phyloP scores from a whole-genome alignment of 2,113 vertebrate genomes.

The Sebastes schlegelii region DNA sequence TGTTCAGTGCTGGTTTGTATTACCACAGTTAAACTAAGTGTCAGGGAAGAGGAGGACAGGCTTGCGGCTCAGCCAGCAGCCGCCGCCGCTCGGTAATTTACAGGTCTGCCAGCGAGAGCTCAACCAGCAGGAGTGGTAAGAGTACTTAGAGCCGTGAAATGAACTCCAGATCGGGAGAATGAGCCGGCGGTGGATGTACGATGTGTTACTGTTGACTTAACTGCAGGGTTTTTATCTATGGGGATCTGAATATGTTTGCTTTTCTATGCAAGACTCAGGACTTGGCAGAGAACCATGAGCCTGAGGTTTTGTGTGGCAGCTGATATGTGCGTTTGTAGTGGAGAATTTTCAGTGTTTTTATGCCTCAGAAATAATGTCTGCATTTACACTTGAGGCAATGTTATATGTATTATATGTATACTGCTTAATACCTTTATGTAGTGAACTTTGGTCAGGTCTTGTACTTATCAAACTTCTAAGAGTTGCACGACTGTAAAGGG shows the following conservation, averaged over 20 bases:
- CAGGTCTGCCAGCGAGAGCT: conserved; percentile 34
- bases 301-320: conserved; percentile 47
- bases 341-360: conserved; percentile 14
- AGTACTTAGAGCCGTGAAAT: conserved; percentile 60
- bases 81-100: conserved; percentile 48
- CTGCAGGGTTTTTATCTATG: conserved; percentile 53
- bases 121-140: conserved; percentile 35
- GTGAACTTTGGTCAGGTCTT: not conserved
- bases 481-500: not conserved
- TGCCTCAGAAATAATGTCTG: conserved; percentile 26
- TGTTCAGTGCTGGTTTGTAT: conserved; percentile 10
- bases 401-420: conserved; percentile 5
- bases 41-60: conserved; percentile 25
- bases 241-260: conserved; percentile 57
- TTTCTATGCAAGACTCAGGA: conserved; percentile 48
- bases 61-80: conserved; percentile 35
- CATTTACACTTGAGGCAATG: conserved; percentile 30
- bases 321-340: conserved; percentile 25
- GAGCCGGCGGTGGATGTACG: conserved; percentile 45
- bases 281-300: conserved; percentile 55
- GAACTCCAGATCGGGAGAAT: conserved; percentile 40
- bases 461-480: not conserved
- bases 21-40: conserved; percentile 32
- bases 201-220: conserved; percentile 69
- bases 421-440: not conserved